Evolutionary conservation across 2,888 invertebrate genomes (phyloP).

Genomic region (Diaphora mendica): DNA sequence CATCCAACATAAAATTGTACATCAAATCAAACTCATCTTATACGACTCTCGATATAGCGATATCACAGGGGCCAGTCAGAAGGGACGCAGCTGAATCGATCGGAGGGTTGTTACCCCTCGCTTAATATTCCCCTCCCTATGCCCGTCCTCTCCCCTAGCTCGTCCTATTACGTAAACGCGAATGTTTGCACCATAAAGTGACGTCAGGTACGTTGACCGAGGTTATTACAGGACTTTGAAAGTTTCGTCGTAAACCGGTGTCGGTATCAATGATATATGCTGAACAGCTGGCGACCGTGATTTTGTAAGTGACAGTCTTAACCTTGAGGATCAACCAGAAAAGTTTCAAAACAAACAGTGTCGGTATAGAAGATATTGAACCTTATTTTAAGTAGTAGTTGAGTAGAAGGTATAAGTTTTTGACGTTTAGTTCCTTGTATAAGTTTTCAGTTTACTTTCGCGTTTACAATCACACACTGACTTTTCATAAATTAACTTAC

Average conservation of each 20-base stretch:
- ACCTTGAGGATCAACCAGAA: neutral
- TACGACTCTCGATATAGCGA: neutral
- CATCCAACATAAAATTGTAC: conserved; percentile 2
- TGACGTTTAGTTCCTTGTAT: neutral
- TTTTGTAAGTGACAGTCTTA: conserved; percentile 5
- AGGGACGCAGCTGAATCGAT: conserved; percentile 63
- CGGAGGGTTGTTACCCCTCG: conserved; percentile 55
- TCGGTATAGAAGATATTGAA: neutral
- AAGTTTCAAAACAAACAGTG: neutral
- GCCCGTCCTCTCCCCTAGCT: conserved; percentile 39
- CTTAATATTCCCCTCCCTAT: conserved; percentile 30
- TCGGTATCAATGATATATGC: conserved; percentile 1
- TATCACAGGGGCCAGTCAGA: conserved; percentile 29
- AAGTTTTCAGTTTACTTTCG: neutral
- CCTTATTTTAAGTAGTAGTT: neutral
- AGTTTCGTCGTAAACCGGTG: conserved; percentile 44
- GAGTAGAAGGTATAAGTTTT: neutral
- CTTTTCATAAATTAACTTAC: too few species aligned
- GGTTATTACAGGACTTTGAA: conserved; percentile 66
- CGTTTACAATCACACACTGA: too few species aligned
- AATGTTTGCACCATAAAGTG: conserved; percentile 49
- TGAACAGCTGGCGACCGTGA: conserved; percentile 8
- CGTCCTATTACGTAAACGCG: conserved; percentile 42
- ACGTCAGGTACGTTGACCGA: conserved; percentile 64
- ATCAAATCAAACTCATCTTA: conserved; percentile 11